Base-by-base conservation (phyloP, 1,140 invertebrate species). In the Drosophila mauritiana region DNA sequence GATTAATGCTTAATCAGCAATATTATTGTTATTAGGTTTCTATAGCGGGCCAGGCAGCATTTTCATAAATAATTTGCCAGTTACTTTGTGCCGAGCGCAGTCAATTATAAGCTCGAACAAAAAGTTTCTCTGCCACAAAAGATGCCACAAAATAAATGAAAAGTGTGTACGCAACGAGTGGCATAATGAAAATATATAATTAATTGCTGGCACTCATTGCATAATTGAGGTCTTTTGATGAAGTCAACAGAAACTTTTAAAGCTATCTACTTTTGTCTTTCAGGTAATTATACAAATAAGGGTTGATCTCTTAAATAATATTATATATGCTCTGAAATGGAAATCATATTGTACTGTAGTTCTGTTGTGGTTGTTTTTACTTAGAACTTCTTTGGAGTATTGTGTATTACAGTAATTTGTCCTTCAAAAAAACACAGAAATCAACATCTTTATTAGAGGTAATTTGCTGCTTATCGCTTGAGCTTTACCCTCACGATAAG, bases 1-100 rank as follows among this genome's bases (percentile, higher is more conserved):
- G 84, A 89, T 89, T 89, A 90, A 89, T 89, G 80, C 84, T 78
- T 90, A 89, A 89, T 89, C 84, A 89, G 73, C 84, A 84, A 74
- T 84, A 89, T 90, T 78, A 89, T 89, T 89, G 85, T 89, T 90
- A 78, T 78, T 84, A 80, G 80, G 77, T 84, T 89, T 89, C 79
- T 88, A 89, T 77, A 69, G 82, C 56, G 62, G 42, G 7, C 48
- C 48, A 34, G 61, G 31, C 31, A 59, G 46, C 42, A 69, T 72
- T 79, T 88, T 58, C 39, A 57, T 67, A 68, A 43, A 67, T 40
- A 70, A 57, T 55, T 51, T 55, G 52, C 69, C 54, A 46, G 58
- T 5, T 42, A 49, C 48, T 68, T 57, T 63, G 39, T 43, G 61
- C 46, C 64, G 34, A 70, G 43, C 48, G 37, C 70, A 59, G 65